Conservation (phyloP, 2,888 invertebrate genomes). For the Meghimatium bilineatum region DNA sequence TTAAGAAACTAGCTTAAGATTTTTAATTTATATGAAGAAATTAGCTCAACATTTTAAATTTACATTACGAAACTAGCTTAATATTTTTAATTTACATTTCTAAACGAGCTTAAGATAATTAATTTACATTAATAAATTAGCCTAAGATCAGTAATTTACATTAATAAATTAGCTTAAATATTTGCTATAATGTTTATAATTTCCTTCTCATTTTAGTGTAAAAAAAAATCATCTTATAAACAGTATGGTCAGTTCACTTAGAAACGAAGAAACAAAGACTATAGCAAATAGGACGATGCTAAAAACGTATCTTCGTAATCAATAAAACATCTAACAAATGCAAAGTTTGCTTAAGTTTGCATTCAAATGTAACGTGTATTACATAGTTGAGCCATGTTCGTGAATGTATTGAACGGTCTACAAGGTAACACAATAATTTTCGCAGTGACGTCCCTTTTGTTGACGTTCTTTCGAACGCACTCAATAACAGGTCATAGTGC, state of each 20-base stretch:
- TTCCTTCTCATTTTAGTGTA: too few relatives aligned
- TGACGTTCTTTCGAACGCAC: neutral
- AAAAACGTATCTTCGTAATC: neutral
- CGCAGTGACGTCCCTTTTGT: neutral
- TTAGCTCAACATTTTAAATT: too few relatives aligned
- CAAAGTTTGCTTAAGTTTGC: neutral
- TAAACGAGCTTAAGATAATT: too few relatives aligned
- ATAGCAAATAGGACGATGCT: neutral
- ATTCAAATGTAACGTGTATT: neutral
- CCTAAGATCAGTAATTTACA: too few relatives aligned
- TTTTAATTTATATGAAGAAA: too few relatives aligned
- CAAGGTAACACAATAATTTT: neutral
- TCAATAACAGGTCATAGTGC: neutral
- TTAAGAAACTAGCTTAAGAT: too few relatives aligned
- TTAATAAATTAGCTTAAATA: too few relatives aligned
- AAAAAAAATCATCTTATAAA: neutral
- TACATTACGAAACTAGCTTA: too few relatives aligned
- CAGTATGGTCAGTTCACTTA: neutral
- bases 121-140: too few relatives aligned
- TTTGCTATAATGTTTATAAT: too few relatives aligned
- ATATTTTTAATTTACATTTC: too few relatives aligned
- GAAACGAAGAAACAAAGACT: slow-evolving; percentile 6
- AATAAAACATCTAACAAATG: neutral
- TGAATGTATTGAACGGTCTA: neutral
- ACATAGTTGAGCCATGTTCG: neutral